These are phyloP conservation scores for Smithornis capensis DNA, from an alignment of 2,113 vertebrate genomes.

Conservation along the genomic window DNA sequence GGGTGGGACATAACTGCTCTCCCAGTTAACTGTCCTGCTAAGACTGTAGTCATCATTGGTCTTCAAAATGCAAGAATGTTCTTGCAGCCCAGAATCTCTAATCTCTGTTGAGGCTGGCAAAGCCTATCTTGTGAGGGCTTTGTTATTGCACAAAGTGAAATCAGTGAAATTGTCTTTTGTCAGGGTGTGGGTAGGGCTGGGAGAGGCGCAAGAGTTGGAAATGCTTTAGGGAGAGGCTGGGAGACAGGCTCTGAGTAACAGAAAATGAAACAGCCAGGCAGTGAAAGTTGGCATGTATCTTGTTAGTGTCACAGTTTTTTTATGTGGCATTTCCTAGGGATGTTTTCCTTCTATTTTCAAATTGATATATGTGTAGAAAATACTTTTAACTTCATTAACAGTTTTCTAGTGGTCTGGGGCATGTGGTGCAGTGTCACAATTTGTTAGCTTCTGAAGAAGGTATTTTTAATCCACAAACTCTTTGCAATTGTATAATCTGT, in stretches of 20 bases:
- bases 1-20: not conserved
- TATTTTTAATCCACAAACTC: conserved; percentile 46
- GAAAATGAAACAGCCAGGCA: not conserved
- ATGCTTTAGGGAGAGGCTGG: not conserved
- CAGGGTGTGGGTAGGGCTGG: not conserved
- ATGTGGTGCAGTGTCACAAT: not conserved
- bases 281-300: conserved; percentile 16
- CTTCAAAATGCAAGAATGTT: not conserved
- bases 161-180: not conserved
- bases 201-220: not conserved
- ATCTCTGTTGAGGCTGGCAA: not conserved
- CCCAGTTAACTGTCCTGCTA: accelerated
- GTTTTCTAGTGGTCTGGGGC: conserved; percentile 29
- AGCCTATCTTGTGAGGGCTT: not conserved
- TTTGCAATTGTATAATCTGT: conserved; percentile 35
- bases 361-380: conserved; percentile 27
- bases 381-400: conserved; percentile 6
- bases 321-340: conserved; percentile 48
- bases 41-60: not conserved
- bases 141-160: not conserved
- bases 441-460: conserved; percentile 23
- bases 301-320: conserved; percentile 30
- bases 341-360: conserved; percentile 57
- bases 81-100: not conserved
- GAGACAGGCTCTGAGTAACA: not conserved